Evolutionary conservation across 2,888 invertebrate genomes (phyloP).

Genomic region (Bimastos eiseni): DNA sequence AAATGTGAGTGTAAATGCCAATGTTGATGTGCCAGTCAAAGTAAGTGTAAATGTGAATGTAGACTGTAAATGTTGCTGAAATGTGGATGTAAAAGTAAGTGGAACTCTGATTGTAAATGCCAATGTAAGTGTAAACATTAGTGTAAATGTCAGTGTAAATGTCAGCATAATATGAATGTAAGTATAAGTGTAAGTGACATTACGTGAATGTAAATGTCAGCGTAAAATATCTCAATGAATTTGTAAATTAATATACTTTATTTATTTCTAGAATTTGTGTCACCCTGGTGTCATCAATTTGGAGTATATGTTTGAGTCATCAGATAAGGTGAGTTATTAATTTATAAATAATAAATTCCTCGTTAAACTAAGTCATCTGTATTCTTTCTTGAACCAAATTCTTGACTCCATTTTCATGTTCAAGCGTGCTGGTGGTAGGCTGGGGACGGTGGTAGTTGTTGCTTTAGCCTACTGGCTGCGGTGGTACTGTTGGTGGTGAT

Average conservation of each 20-base stretch:
- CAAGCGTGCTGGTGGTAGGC: background rate
- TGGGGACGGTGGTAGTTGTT: background rate
- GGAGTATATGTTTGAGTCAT: conserved; percentile 97
- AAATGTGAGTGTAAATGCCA: too few species aligned
- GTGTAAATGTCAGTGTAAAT: too few species aligned
- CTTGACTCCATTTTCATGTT: background rate
- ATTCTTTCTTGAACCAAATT: background rate
- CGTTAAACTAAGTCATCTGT: background rate
- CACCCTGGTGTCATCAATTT: conserved; percentile 77
- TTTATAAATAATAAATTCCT: background rate
- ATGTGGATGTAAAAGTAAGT: too few species aligned
- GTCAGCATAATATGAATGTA: too few species aligned
- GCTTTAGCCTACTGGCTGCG: background rate
- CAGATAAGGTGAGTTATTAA: conserved; percentile 68
- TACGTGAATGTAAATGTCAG: too few species aligned
- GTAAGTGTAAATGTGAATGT: too few species aligned
- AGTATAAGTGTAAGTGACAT: too few species aligned
- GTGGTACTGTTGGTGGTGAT: background rate
- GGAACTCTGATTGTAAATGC: too few species aligned
- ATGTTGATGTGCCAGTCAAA: too few species aligned
- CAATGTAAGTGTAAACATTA: too few species aligned
- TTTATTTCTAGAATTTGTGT: conserved; percentile 61
- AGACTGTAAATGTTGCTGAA: too few species aligned
- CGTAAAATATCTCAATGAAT: background rate
- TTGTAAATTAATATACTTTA: background rate